Percentiles rank a stretch among this genome's conserved stretches.
Conservation (phyloP, 1,140 invertebrate genomes). For the Thaumatotibia leucotreta region DNA sequence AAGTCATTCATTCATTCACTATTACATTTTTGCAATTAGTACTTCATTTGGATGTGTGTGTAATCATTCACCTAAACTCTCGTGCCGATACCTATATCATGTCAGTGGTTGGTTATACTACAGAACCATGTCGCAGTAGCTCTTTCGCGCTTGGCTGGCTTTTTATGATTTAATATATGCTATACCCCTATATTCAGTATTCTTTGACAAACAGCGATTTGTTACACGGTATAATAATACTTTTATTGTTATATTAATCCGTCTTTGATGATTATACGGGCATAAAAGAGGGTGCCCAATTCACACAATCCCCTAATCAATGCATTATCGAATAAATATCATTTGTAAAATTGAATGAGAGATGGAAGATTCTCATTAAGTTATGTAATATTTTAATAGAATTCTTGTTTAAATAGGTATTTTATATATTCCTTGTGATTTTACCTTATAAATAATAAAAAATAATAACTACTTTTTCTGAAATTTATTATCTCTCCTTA, state of each 20-base stretch:
- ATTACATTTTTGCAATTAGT: too few relatives aligned
- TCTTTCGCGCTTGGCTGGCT: background rate
- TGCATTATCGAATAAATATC: constrained; percentile 12
- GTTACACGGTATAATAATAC: constrained; percentile 10
- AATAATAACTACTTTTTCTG: too few relatives aligned
- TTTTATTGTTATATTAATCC: constrained; percentile 7
- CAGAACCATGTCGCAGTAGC: background rate
- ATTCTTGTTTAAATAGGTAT: too few relatives aligned
- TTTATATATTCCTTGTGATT: background rate
- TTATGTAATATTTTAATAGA: background rate
- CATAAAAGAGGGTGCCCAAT: background rate
- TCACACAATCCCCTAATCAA: constrained; percentile 10
- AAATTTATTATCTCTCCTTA: too few relatives aligned
- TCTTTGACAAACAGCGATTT: constrained; percentile 9
- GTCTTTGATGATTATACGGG: constrained; percentile 7
- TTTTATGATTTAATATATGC: constrained; percentile 1
- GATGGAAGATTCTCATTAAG: background rate
- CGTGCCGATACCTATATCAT: too few relatives aligned
- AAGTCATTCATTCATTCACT: too few relatives aligned
- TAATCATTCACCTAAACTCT: too few relatives aligned
- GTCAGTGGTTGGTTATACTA: too few relatives aligned
- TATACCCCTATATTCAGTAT: too few relatives aligned
- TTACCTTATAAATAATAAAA: background rate
- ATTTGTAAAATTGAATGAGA: background rate
- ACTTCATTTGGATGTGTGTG: too few relatives aligned